phyloP scores from a whole-genome alignment of 2,888 invertebrate genomes.

The Ornithoptera alexandrae region DNA sequence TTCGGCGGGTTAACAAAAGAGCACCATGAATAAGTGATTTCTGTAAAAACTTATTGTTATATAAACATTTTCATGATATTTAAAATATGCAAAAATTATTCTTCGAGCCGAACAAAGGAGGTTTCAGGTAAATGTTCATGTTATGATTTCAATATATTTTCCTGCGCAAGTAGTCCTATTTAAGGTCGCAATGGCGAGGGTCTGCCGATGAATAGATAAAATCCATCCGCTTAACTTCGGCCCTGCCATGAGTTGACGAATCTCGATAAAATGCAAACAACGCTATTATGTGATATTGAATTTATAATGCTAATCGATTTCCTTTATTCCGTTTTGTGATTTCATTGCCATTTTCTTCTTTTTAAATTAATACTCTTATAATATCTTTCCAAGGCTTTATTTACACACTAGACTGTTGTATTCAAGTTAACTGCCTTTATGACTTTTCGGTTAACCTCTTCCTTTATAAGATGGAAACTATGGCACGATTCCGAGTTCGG shows the following conservation, averaged over 20 bases:
- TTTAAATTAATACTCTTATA: constrained; percentile 13
- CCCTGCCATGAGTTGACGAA: constrained; percentile 69
- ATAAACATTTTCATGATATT: constrained; percentile 58
- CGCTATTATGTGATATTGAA: constrained; percentile 39
- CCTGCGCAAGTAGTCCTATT: constrained; percentile 73
- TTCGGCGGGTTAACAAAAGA: constrained; percentile 52
- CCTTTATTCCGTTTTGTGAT: constrained; percentile 14
- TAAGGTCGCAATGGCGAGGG: constrained; percentile 57
- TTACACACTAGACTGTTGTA: background rate
- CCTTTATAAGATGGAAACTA: too few relatives aligned
- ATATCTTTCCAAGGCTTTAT: background rate
- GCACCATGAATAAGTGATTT: constrained; percentile 70
- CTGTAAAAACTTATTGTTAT: constrained; percentile 65
- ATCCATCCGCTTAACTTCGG: constrained; percentile 67
- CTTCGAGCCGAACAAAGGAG: constrained; percentile 62
- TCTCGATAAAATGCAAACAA: constrained; percentile 52
- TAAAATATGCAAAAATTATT: constrained; percentile 59
- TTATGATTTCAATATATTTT: constrained; percentile 78
- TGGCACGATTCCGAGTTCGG: too few relatives aligned
- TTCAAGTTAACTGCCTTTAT: too few relatives aligned
- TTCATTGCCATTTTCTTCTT: constrained; percentile 1
- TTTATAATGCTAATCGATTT: constrained; percentile 32
- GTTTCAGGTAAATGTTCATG: constrained; percentile 64
- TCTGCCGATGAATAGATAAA: constrained; percentile 73
- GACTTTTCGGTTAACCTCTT: too few relatives aligned